A percentile compares a stretch with the other conserved stretches of the same genome.
phyloP scores from a whole-genome alignment of 2,888 invertebrate genomes.

The Podotricha telesiphe region DNA sequence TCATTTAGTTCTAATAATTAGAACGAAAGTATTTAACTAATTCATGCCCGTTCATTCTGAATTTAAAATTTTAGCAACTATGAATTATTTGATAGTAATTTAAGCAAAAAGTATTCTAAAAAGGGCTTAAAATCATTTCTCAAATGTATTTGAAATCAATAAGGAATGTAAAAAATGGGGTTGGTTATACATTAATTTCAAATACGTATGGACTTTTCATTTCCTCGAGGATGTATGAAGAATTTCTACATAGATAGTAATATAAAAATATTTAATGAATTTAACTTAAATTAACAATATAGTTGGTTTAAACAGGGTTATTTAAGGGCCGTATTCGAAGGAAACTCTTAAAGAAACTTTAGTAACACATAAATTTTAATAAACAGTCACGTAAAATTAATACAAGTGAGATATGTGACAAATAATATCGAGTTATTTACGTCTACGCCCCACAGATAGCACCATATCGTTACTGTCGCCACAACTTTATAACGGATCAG shows the following conservation, averaged over 20 bases:
- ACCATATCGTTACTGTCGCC: conserved; percentile 54
- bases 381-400: conserved; percentile 1
- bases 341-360: neutral
- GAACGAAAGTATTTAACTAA: neutral
- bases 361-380: conserved; percentile 4
- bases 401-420: conserved; percentile 30
- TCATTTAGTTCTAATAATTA: neutral
- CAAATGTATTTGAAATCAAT: neutral
- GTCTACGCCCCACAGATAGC: conserved; percentile 34
- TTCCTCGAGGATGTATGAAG: too few species aligned
- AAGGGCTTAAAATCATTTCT: neutral
- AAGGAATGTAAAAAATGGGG: neutral
- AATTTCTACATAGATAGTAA: too few species aligned
- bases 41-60: neutral
- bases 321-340: too few species aligned
- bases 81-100: conserved; percentile 6
- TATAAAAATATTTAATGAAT: too few species aligned
- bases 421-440: conserved; percentile 36
- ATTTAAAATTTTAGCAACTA: conserved; percentile 14
- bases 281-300: too few species aligned
- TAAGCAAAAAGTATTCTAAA: conserved; percentile 7
- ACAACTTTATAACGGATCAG: conserved; percentile 62
- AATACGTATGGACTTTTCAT: too few species aligned
- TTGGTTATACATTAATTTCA: too few species aligned
- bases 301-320: too few species aligned